Base-by-base conservation (phyloP, 2,888 invertebrate species). In the Silvanus unidentatus region DNA sequence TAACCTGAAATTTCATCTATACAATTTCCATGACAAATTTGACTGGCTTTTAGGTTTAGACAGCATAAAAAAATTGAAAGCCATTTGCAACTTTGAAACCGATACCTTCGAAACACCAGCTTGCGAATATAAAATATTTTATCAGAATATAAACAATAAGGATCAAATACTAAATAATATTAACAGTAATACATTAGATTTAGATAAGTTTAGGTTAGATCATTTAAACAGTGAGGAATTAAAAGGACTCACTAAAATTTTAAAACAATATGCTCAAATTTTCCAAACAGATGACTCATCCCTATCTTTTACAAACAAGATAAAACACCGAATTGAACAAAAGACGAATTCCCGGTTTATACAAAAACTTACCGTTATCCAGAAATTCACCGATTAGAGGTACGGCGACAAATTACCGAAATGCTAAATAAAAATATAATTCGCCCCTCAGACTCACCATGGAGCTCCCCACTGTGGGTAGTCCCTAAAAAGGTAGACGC, bases 281-380 rank as follows among this genome's bases (percentile, higher is more conserved):
- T 59, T 62, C 35, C 47, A 57, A 39, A 40, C 40, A 36, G 54
- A 55, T 27, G 50, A 51, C 3, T 22, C 49, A 16, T 32, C 42
- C 6, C 44, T 64, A 27, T 51, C 57, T 2, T 61, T 58, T 39
- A 57, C 58, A 1, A 58, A 52, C 30, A 12, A 54, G 41, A 48
- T 62, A 6, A 59, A 62, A 50, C 63, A 63, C 32, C 5, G 39
- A 27, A 65, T 60, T 12, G 49, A 43, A 60, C 59, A 5, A 52
- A 44, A 35, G 52, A 63, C 36, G 52, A 59, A 28, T 46, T 49
- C n/a, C 45, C 47, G 1, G 32, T 45, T 8, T 37, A 13, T 32
- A 43, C 54, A 2, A 56, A 55, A 43, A 44, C 53, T 27, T 44
- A 55, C 52, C 27, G 56, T 29, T 53, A 57, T 14, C 58, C 60